phyloP scores from a whole-genome alignment of 35 echinoderm and acorn worm species.

The Acanthaster planci region DNA sequence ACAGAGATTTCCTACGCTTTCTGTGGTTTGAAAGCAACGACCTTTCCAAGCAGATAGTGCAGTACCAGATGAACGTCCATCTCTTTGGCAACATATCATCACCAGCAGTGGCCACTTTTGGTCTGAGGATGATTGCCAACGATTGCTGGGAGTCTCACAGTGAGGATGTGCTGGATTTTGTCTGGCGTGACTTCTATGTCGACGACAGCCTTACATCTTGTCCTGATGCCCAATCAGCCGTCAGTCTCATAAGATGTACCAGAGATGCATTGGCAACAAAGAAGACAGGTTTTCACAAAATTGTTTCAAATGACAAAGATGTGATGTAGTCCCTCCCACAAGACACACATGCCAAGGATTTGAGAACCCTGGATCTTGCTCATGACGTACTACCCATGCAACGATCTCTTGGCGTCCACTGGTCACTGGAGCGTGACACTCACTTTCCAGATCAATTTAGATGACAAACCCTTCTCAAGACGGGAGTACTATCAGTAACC shows the following conservation, averaged over 20 bases:
- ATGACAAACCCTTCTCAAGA: slow-evolving; percentile 38
- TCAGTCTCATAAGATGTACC: slow-evolving; percentile 32
- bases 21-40: slow-evolving; percentile 62
- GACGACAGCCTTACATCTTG: slow-evolving; percentile 60
- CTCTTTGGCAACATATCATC: slow-evolving; percentile 38
- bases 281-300: slow-evolving; percentile 54
- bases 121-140: slow-evolving; percentile 24
- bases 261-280: slow-evolving; percentile 30
- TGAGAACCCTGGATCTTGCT: slow-evolving; percentile 36
- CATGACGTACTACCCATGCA: slow-evolving; percentile 35
- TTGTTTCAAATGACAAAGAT: slow-evolving; percentile 46
- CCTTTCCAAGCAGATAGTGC: not conserved
- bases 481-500: slow-evolving; percentile 45
- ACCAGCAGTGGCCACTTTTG: slow-evolving; percentile 40
- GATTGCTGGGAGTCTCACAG: slow-evolving; percentile 22
- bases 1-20: slow-evolving; percentile 53
- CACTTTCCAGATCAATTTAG: slow-evolving; percentile 34
- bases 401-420: slow-evolving; percentile 48
- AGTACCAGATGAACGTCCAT: slow-evolving; percentile 44
- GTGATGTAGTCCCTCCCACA: slow-evolving; percentile 35
- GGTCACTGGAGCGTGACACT: slow-evolving; percentile 51
- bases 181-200: slow-evolving; percentile 65
- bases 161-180: slow-evolving; percentile 37
- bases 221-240: slow-evolving; percentile 19
- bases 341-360: slow-evolving; percentile 37